phyloP scores from a whole-genome alignment of 92 coral and sea anemone genomes.

The Heliopora coerulea region DNA sequence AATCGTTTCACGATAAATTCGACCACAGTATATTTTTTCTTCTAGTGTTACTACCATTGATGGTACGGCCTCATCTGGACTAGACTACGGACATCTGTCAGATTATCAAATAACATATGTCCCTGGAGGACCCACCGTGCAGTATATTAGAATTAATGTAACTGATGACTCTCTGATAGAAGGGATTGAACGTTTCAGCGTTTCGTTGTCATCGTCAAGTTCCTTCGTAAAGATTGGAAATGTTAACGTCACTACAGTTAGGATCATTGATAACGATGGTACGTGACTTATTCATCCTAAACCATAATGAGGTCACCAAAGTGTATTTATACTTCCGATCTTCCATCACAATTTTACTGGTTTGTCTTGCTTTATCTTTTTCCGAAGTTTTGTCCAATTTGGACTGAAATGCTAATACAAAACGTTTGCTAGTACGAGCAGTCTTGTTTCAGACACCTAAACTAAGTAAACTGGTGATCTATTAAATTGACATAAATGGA shows the following conservation, averaged over 20 bases:
- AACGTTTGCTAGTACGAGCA: too few relatives aligned
- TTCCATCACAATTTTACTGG: too few relatives aligned
- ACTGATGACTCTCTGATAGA: constrained; percentile 13
- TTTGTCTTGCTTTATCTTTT: too few relatives aligned
- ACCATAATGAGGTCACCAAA: too few relatives aligned
- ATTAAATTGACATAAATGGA: too few relatives aligned
- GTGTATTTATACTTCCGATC: too few relatives aligned
- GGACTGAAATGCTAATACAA: too few relatives aligned
- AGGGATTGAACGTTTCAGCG: constrained; percentile 36
- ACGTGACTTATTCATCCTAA: background rate
- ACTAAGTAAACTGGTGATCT: too few relatives aligned
- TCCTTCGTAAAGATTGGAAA: constrained; percentile 23
- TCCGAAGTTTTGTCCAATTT: too few relatives aligned
- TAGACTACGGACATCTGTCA: constrained; percentile 7
- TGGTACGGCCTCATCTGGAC: constrained; percentile 24
- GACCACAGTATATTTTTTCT: too few relatives aligned
- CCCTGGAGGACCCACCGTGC: constrained; percentile 32
- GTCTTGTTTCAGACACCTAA: too few relatives aligned
- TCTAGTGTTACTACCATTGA: constrained; percentile 24
- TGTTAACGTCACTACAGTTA: constrained; percentile 14
- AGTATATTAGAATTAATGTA: constrained; percentile 5
- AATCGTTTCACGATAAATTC: too few relatives aligned
- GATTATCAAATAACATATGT: constrained; percentile 8
- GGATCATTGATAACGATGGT: constrained; percentile 42
- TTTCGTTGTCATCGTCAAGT: constrained; percentile 9